phyloP scores from a whole-genome alignment of 2,113 vertebrate species.

The Catharus bicknelli region DNA sequence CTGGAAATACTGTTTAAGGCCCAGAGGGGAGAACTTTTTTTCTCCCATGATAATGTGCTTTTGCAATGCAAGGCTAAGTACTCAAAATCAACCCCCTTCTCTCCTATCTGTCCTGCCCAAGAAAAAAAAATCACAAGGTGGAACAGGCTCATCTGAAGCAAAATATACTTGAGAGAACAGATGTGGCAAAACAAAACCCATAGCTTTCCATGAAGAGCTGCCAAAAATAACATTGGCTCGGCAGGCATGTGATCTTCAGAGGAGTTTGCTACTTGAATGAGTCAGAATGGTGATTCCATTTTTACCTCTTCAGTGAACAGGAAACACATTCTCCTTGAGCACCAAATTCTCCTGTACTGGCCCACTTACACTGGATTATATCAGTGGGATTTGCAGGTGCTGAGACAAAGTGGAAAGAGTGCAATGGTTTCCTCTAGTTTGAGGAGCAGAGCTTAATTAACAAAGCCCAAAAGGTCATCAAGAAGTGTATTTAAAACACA shows the following conservation, averaged over 20 bases:
- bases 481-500: background rate
- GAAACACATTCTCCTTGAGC: conserved; percentile 47
- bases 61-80: conserved; percentile 11
- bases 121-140: conserved; percentile 16
- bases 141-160: conserved; percentile 45
- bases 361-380: conserved; percentile 3
- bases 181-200: conserved; percentile 69
- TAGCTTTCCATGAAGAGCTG: conserved; percentile 62
- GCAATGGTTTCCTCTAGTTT: background rate
- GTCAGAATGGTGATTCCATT: conserved; percentile 67
- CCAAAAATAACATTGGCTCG: conserved; percentile 69
- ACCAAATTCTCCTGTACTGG: conserved; percentile 39
- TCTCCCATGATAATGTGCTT: conserved; percentile 36
- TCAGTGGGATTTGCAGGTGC: conserved; percentile 38
- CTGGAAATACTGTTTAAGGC: conserved; percentile 66
- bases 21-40: conserved; percentile 50
- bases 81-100: background rate
- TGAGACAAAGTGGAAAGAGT: background rate
- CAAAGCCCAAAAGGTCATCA: background rate
- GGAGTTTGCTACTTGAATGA: conserved; percentile 63
- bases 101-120: accelerated
- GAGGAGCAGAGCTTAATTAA: background rate
- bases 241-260: conserved; percentile 67
- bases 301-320: conserved; percentile 61
- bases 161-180: conserved; percentile 63